Conservation (phyloP, 2,797 vertebrate species). For the Galagoides demidoff region DNA sequence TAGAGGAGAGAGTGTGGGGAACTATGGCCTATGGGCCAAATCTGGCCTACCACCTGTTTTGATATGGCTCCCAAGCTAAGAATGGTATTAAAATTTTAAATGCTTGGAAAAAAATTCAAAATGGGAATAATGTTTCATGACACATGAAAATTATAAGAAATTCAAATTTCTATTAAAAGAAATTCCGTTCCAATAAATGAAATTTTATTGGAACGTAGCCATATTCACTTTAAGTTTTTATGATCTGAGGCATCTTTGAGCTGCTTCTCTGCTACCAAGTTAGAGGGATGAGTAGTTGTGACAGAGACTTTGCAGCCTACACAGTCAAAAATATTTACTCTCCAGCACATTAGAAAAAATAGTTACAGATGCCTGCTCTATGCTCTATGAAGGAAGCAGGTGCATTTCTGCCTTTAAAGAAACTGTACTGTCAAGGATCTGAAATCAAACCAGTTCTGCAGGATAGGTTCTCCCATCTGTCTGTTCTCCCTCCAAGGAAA, state of each 20-base stretch:
- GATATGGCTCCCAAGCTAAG: not conserved
- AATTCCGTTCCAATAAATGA: not conserved
- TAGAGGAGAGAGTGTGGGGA: not conserved
- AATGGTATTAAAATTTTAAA: not conserved
- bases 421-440: not conserved
- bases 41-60: not conserved
- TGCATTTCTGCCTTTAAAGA: not conserved
- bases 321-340: not conserved
- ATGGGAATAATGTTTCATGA: not conserved
- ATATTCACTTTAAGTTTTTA: not conserved
- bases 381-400: not conserved
- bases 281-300: not conserved
- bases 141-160: not conserved
- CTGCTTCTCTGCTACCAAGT: not conserved
- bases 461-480: not conserved
- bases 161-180: not conserved
- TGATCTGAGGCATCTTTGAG: not conserved
- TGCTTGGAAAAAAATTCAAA: not conserved
- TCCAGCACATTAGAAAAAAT: not conserved
- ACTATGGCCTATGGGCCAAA: not conserved
- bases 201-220: not conserved
- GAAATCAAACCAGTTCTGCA: not conserved
- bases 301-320: not conserved
- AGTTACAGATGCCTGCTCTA: not conserved
- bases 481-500: not conserved